These are phyloP conservation scores for Drosophila novamexicana DNA, from an alignment of 1,140 invertebrate genomes.

Conservation along the genomic window DNA sequence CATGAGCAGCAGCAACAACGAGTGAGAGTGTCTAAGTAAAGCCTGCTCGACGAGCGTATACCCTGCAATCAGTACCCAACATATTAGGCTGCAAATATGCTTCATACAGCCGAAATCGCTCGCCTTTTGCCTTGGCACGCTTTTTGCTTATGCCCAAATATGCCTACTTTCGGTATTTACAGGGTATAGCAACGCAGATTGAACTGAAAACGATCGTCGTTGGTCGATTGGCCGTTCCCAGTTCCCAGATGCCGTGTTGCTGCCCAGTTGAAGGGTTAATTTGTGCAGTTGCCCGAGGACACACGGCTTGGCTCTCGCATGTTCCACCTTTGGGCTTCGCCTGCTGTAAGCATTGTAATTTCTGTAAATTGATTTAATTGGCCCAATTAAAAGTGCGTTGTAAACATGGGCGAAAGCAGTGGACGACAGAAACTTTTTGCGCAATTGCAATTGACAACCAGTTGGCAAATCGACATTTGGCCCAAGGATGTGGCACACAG, in stretches of 20 bases:
- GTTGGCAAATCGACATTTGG: slow-evolving; percentile 14
- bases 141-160: background rate
- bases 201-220: slow-evolving; percentile 43
- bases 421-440: background rate
- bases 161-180: background rate
- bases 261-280: slow-evolving; percentile 62
- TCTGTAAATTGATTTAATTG: slow-evolving; percentile 82
- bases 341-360: slow-evolving; percentile 68
- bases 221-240: slow-evolving; percentile 32
- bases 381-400: slow-evolving; percentile 68
- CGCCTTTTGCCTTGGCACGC: too few relatives aligned
- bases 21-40: background rate
- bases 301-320: slow-evolving; percentile 13
- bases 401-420: slow-evolving; percentile 37
- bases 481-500: slow-evolving; percentile 42
- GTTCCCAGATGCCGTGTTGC: slow-evolving; percentile 19
- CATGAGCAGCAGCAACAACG: slow-evolving; percentile 48
- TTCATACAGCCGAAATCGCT: background rate
- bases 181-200: slow-evolving; percentile 1
- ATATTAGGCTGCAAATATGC: background rate
- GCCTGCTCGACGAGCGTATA: background rate
- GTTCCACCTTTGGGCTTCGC: slow-evolving; percentile 30
- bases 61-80: background rate
- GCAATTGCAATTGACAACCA: slow-evolving; percentile 16
- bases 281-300: slow-evolving; percentile 49